Conservation (phyloP, 2,888 invertebrate species). For the Embidobia sp. region DNA sequence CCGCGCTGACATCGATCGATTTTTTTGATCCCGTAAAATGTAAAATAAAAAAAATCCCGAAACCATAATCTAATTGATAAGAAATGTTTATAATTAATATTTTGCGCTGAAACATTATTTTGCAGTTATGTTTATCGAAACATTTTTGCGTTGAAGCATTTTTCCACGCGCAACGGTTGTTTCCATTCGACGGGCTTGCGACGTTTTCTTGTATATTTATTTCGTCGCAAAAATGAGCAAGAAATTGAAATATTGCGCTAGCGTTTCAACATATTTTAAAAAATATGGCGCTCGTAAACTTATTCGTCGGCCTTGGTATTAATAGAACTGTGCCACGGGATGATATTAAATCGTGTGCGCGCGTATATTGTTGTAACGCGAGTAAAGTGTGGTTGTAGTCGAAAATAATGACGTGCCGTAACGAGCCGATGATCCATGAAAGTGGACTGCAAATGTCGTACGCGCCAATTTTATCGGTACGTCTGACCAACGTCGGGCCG, state of each 20-base stretch:
- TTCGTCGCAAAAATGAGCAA: background rate
- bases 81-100: too few relatives aligned
- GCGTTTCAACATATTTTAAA: slow-evolving; percentile 36
- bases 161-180: background rate
- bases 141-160: too few relatives aligned
- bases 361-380: slow-evolving; percentile 51
- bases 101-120: too few relatives aligned
- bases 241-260: slow-evolving; percentile 17
- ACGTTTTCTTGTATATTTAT: slow-evolving; percentile 5
- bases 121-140: too few relatives aligned
- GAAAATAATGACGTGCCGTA: slow-evolving; percentile 56
- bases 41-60: too few relatives aligned
- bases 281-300: slow-evolving; percentile 46
- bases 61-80: too few relatives aligned
- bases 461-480: slow-evolving; percentile 59
- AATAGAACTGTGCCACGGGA: slow-evolving; percentile 58
- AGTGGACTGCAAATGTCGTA: slow-evolving; percentile 56
- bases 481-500: slow-evolving; percentile 53
- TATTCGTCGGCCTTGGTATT: slow-evolving; percentile 42
- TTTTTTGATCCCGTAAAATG: too few relatives aligned
- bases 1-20: slow-evolving; percentile 10
- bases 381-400: slow-evolving; percentile 46
- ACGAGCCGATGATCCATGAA: slow-evolving; percentile 65
- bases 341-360: slow-evolving; percentile 53
- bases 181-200: background rate